Base-by-base conservation (phyloP, 2,888 invertebrate species). In the Ditula angustiorana region DNA sequence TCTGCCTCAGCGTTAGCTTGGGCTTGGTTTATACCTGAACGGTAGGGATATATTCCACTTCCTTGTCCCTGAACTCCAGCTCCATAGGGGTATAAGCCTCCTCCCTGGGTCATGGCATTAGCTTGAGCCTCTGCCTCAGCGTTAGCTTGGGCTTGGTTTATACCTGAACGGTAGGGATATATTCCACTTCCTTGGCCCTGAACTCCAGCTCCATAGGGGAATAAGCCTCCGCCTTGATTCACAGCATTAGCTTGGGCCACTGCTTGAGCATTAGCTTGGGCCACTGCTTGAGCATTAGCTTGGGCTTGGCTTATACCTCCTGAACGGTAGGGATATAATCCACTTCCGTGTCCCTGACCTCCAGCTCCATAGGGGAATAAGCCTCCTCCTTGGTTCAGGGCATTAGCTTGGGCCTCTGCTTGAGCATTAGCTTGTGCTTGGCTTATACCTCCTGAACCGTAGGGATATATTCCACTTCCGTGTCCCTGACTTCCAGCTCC, bases 51-150 rank as follows among this genome's bases (percentile, higher is more conserved):
- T n/a, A n/a, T n/a, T n/a, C n/a, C n/a, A n/a, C n/a, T n/a, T n/a
- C n/a, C n/a, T n/a, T n/a, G n/a, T n/a, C n/a, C n/a, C n/a, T n/a
- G n/a, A n/a, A n/a, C n/a, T n/a, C n/a, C n/a, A n/a, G n/a, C n/a
- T n/a, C n/a, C n/a, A n/a, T n/a, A n/a, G n/a, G n/a, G n/a, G n/a
- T n/a, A n/a, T n/a, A n/a, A n/a, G n/a, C n/a, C n/a, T n/a, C 10
- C 33, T 33, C 67, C 64, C 26, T 67, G 55, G 8, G 71, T 67
- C 62, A 66, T 50, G 7, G 70, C 67, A 64, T 47, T 49, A n/a
- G 41, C 55, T 11, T 58, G 30, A n/a, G 26, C 26, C 19, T 35
- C 35, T 2, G 58, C 47, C 16, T 58, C 16, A 11, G 53, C 28
- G 2, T 49, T 16, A 10, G 28, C 55, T 10, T 26, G 24, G 1